Evolutionary conservation across 1,140 invertebrate genomes (phyloP).

Genomic region (Neodiprion virginianus): DNA sequence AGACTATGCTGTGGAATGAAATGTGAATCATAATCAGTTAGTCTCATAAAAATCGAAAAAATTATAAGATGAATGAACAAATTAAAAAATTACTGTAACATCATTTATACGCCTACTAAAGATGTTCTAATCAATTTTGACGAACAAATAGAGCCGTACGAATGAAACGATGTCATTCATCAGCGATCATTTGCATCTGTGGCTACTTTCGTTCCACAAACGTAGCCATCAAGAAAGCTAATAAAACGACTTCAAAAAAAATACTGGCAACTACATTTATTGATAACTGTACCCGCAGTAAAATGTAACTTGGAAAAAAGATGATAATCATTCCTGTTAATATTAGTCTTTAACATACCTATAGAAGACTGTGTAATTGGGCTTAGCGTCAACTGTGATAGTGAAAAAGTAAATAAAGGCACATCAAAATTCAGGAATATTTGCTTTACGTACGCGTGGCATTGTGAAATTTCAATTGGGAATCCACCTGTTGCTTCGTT

Average conservation of each 20-base stretch:
- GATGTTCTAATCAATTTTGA: too few species aligned
- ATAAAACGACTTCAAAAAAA: conserved; percentile 2
- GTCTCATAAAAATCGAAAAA: background rate
- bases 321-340: background rate
- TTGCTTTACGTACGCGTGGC: too few species aligned
- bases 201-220: conserved; percentile 23
- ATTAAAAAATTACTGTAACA: background rate
- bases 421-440: background rate
- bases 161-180: background rate
- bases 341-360: too few species aligned
- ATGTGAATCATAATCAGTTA: background rate
- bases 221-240: conserved; percentile 16
- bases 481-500: too few species aligned
- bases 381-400: conserved; percentile 36
- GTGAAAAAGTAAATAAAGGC: conserved; percentile 29
- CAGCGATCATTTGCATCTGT: conserved; percentile 20
- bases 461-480: too few species aligned
- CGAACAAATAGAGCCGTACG: background rate
- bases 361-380: conserved; percentile 35
- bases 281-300: background rate
- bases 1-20: background rate
- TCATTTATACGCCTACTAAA: too few species aligned
- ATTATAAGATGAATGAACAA: background rate
- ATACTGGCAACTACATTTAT: background rate
- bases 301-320: background rate